Evolutionary conservation across 1,140 invertebrate species (phyloP), one percentile per base, ranked within the genome.

Genomic region (Myzus persicae): DNA sequence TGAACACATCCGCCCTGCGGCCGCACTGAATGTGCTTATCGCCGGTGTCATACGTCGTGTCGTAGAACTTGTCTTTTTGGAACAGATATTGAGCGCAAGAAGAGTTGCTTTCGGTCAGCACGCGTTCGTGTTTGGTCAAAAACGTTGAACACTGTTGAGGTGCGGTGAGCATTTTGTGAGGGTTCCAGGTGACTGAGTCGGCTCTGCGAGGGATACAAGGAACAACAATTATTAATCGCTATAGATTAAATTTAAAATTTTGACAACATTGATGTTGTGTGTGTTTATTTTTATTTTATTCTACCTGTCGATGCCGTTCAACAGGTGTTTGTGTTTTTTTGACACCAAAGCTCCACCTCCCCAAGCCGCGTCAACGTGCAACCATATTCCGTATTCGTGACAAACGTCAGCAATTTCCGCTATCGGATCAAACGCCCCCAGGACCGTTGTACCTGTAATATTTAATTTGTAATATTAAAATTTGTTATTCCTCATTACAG

Each of bases 281-380:
- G 38, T 9, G 18, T 82, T 82, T 38, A 82, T 24, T 82, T 20
- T 22, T 40, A 82, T 82, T n/a, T 87, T 26, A 94, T 95, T 95
- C 95, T 95, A 97, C 97, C 96, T 95, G 94, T 98, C 96, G 90
- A 98, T 96, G 67, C 98, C 98, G 67, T 97, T 96, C 36, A 99
- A 95, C 22, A 98, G 95, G 94, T 97, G 95, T 89, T 96, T 96
- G 95, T 99, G 96, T 95, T 97, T 98, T 88, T 96, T 96, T 0
- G 98, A 99, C 95, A 99, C 96, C 22, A 99, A 95, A 0, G 97
- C 97, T 22, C 98, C 98, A 7, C 99, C 99, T 67, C 97, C 97
- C 98, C 98, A 99, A 7, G 99, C 98, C 2, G 98, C 98, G 95
- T 99, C 99, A 2, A 99, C 98, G 95, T 99, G 99, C 48, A 99